Percentiles rank a stretch among this genome's conserved stretches.
Conservation (phyloP, 2,113 vertebrate genomes). For the Mustelus asterias region DNA sequence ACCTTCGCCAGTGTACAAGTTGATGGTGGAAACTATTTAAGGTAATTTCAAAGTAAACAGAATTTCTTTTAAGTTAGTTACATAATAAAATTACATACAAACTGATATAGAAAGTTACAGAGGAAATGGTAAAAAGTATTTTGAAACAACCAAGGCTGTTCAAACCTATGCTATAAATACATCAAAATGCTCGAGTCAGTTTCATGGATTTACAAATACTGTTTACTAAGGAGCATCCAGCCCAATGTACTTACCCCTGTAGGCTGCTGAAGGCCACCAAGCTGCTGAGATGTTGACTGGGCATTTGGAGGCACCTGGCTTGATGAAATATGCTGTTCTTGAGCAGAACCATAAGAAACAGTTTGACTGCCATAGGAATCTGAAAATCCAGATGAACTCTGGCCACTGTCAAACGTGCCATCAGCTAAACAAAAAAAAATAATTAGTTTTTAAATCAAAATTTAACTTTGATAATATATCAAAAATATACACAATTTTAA, state of each 20-base stretch:
- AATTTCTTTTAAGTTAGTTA: neutral
- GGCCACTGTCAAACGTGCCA: slow-evolving; percentile 78
- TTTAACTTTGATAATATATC: neutral
- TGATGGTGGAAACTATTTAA: slow-evolving; percentile 22
- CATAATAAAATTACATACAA: neutral
- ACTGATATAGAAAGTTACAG: neutral
- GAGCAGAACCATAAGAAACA: slow-evolving; percentile 75
- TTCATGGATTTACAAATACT: neutral
- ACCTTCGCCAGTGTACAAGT: slow-evolving; percentile 44
- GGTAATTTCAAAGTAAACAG: neutral
- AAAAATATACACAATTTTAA: neutral
- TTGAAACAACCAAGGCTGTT: neutral
- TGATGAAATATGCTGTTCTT: slow-evolving; percentile 58
- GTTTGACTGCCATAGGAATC: slow-evolving; percentile 71
- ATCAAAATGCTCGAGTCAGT: neutral
- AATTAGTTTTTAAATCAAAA: neutral
- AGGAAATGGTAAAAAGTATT: neutral
- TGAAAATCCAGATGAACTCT: slow-evolving; percentile 81
- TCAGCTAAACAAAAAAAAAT: slow-evolving; percentile 61
- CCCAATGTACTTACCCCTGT: slow-evolving; percentile 71
- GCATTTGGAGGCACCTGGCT: slow-evolving; percentile 51
- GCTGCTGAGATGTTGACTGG: slow-evolving; percentile 59
- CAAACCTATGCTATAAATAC: neutral
- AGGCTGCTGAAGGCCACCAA: slow-evolving; percentile 63
- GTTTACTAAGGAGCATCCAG: neutral